phyloP scores from a whole-genome alignment of 2,888 invertebrate genomes.

The Miltochrista miniata region DNA sequence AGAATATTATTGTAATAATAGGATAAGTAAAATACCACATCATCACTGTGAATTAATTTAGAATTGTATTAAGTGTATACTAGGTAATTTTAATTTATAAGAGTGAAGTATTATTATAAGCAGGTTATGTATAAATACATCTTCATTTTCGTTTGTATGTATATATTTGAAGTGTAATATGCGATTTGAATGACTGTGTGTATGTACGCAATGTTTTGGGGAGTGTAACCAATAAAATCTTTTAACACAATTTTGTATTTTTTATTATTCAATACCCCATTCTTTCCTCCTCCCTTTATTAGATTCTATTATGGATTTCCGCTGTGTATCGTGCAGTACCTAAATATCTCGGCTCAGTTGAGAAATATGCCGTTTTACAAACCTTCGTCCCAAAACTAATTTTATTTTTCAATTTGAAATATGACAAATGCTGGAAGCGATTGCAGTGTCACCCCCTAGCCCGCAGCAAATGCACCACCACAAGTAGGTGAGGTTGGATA shows the following conservation, averaged over 20 bases:
- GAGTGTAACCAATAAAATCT: constrained; percentile 35
- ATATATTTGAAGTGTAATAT: constrained; percentile 19
- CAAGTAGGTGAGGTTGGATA: no score
- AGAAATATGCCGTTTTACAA: no score
- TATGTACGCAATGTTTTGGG: constrained; percentile 18
- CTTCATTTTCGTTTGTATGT: constrained; percentile 2
- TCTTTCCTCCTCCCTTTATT: no score
- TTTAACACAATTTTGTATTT: constrained; percentile 18
- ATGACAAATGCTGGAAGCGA: no score
- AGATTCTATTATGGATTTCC: no score
- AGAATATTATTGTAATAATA: constrained; percentile 19
- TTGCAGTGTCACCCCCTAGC: no score
- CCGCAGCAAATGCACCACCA: no score
- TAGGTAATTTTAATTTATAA: constrained; percentile 16
- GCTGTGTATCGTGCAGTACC: no score
- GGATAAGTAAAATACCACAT: constrained; percentile 55
- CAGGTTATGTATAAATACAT: neutral
- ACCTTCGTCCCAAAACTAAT: no score
- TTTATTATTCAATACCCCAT: neutral
- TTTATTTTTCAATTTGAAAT: no score
- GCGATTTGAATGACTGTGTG: constrained; percentile 20
- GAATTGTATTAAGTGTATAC: constrained; percentile 21
- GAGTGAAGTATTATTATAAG: constrained; percentile 12
- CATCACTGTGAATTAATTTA: constrained; percentile 62
- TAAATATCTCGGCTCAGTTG: no score